Percentiles rank a stretch among this genome's conserved stretches.
These are phyloP conservation scores for Drosophila ohnishii DNA, from an alignment of 1,140 invertebrate genomes.

Conservation along the genomic window DNA sequence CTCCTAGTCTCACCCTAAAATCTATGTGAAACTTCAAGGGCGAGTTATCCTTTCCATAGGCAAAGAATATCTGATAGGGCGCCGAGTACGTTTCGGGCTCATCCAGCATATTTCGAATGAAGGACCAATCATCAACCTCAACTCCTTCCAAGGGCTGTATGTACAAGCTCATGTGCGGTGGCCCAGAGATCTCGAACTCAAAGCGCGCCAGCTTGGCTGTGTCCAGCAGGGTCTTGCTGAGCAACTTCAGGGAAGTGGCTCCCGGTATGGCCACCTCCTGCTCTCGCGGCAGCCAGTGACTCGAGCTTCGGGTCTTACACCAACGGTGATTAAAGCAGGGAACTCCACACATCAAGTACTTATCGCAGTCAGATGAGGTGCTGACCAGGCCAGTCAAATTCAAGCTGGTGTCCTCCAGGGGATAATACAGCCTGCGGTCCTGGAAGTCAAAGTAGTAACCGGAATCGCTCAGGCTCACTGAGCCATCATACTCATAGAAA, in stretches of 20 bases:
- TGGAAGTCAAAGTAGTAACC: conserved; percentile 90
- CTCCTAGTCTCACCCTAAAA: conserved; percentile 83
- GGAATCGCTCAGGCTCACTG: conserved; percentile 84
- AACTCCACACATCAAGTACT: conserved; percentile 89
- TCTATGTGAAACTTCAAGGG: conserved; percentile 86
- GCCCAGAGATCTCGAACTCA: conserved; percentile 84
- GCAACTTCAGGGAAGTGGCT: conserved; percentile 23
- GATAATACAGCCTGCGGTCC: conserved; percentile 87
- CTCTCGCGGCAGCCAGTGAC: conserved; percentile 59
- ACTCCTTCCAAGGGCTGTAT: conserved; percentile 86
- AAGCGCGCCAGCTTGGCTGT: conserved; percentile 33
- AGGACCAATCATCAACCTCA: conserved; percentile 86
- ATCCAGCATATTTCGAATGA: conserved; percentile 84
- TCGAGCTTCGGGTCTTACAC: conserved; percentile 50
- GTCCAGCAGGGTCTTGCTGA: conserved; percentile 39
- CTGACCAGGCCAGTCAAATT: conserved; percentile 84
- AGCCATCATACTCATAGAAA: conserved; percentile 85
- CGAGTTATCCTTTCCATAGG: conserved; percentile 85
- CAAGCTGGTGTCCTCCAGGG: conserved; percentile 83
- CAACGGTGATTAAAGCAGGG: conserved; percentile 87
- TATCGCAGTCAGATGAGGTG: conserved; percentile 86
- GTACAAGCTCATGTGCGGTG: conserved; percentile 88
- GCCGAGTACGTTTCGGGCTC: conserved; percentile 84
- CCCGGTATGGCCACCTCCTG: conserved; percentile 51
- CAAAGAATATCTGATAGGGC: conserved; percentile 88